Evolutionary conservation across 2,797 vertebrate species (phyloP).

Genomic region (Hypotaenidia okinawae): DNA sequence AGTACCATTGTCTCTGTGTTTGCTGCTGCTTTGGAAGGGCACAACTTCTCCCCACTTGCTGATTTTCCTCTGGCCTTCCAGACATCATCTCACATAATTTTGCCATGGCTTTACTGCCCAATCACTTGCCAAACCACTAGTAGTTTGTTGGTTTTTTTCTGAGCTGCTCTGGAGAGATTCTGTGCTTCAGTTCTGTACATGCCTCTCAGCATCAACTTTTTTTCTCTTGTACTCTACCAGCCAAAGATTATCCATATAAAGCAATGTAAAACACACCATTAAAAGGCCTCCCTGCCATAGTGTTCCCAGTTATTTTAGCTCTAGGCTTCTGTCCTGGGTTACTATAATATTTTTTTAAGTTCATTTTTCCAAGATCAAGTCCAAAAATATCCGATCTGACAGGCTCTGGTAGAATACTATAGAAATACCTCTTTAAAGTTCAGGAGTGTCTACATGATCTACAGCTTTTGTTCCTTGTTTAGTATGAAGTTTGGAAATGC

Average conservation of each 20-base stretch:
- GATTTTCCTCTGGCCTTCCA: conserved; percentile 1
- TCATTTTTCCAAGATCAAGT: conserved; percentile 47
- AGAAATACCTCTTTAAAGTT: background rate
- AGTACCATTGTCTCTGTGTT: background rate
- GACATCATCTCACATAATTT: conserved; percentile 14
- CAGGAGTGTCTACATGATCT: background rate
- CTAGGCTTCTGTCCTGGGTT: conserved; percentile 52
- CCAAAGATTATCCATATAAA: conserved; percentile 55
- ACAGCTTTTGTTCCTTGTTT: background rate
- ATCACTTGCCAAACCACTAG: conserved; percentile 28
- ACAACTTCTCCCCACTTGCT: conserved; percentile 11
- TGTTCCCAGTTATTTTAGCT: conserved; percentile 59
- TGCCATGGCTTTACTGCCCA: background rate
- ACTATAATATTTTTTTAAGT: conserved; percentile 47
- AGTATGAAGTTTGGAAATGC: background rate
- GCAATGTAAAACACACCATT: conserved; percentile 39
- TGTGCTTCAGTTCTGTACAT: background rate
- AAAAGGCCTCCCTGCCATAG: background rate
- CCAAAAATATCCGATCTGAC: conserved; percentile 42
- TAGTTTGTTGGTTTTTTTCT: background rate
- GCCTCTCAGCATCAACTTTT: background rate
- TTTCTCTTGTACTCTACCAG: background rate
- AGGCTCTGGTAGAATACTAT: background rate
- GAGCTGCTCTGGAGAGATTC: background rate
- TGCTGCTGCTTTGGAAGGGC: conserved; percentile 27